Evolutionary conservation across 37 sponge, comb jelly and placozoan species (phyloP), one percentile per base, ranked within the genome.

Genomic region (Ianthella basta): DNA sequence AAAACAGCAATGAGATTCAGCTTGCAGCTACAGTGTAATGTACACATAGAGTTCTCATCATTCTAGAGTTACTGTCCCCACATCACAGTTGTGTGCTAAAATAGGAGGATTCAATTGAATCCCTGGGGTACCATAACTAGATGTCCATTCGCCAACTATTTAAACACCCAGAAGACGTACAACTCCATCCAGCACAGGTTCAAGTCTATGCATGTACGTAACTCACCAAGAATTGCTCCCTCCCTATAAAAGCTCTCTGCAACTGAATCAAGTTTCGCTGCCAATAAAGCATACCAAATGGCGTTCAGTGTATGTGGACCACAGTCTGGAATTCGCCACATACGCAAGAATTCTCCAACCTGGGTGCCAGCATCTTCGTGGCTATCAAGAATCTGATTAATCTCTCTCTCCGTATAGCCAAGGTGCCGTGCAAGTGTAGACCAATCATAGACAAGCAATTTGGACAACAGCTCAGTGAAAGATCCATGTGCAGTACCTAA

Each of bases 301-400:
- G 27, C 70, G 27, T 69, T 33, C 35, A 15, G 10, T 30, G 70
- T 69, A 6, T 69, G 70, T 6, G 70, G 70, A 6, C 70, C 70
- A 69, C 70, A 69, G 34, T 69, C 70, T 1, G 70, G 70, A 69
- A 69, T 69, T 30, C 34, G 29, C 70, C 70, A 69, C 32, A 69
- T 24, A 1, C 34, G 27, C 4, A 69, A 30, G 18, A 69, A 69
- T 1, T 32, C 70, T 32, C 4, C 18, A 18, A 35, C 27, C 6
- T 69, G 70, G 1, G 18, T 30, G 4, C 34, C 33, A 4, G 34
- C 27, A 69, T 69, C 70, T 69, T 69, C 32, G 1, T 35, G 12
- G 33, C 19, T 35, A 4, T 69, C 70, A 1, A 34, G 70, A 69
- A 69, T 69, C 10, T 30, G 1, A 4, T 16, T 35, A 69, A 69